phyloP scores from a whole-genome alignment of 2,797 vertebrate species.

The Gymnoscopelus braueri region DNA sequence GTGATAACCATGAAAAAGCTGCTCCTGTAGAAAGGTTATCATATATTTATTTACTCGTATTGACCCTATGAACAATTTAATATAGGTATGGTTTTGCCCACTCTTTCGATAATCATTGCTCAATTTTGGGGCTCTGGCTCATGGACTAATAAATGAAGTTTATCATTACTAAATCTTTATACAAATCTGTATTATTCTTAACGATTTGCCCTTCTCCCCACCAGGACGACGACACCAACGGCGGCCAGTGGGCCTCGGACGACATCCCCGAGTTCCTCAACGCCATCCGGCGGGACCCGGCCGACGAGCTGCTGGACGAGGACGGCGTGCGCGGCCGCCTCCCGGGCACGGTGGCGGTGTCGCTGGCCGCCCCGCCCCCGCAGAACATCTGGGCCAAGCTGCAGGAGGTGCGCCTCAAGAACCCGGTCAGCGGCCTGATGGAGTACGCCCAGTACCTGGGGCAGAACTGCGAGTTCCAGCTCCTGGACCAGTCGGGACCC shows the following conservation, averaged over 20 bases:
- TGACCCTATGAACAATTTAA: no score
- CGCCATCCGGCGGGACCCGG: constrained; percentile 79
- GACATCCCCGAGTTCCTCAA: constrained; percentile 92
- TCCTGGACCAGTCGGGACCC: constrained; percentile 93
- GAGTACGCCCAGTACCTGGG: constrained; percentile 92
- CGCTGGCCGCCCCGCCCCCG: constrained; percentile 81
- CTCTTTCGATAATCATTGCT: no score
- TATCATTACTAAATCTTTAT: no score
- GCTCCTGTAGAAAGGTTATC: no score
- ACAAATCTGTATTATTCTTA: no score
- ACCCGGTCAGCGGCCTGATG: constrained; percentile 92
- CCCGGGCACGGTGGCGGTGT: constrained; percentile 79
- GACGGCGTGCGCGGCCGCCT: constrained; percentile 26
- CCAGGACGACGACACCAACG: constrained; percentile 45
- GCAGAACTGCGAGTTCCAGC: constrained; percentile 90
- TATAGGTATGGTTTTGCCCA: no score
- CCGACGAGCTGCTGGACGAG: constrained; percentile 54
- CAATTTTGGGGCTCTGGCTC: no score
- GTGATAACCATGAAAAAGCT: no score
- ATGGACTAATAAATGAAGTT: no score
- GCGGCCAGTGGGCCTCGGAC: constrained; percentile 87
- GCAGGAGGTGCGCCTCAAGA: constrained; percentile 90
- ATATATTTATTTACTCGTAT: no score
- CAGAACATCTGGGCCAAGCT: constrained; percentile 86
- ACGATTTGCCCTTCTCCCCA: neutral